Percentiles rank a stretch among this genome's conserved stretches.
These are phyloP conservation scores for Parnassius mnemosyne DNA, from an alignment of 2,888 invertebrate species.

Conservation along the genomic window DNA sequence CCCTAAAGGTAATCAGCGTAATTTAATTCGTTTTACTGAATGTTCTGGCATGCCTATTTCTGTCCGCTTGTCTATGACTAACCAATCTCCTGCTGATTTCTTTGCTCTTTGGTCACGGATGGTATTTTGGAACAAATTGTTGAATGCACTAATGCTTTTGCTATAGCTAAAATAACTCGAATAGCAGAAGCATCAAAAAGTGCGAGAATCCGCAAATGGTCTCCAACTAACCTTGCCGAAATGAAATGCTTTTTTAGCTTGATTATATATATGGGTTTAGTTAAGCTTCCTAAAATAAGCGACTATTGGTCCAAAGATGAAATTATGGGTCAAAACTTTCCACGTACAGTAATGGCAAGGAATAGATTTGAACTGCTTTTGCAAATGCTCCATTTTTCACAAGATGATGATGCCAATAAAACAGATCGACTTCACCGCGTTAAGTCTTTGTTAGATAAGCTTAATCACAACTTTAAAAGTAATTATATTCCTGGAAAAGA, in stretches of 20 bases:
- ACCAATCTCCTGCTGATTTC: slow-evolving; percentile 32
- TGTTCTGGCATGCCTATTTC: slow-evolving; percentile 31
- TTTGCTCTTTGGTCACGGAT: slow-evolving; percentile 33
- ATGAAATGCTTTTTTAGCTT: slow-evolving; percentile 34
- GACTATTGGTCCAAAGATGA: too few relatives aligned
- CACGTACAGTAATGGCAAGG: too few relatives aligned
- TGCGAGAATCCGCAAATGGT: slow-evolving; percentile 34
- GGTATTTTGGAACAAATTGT: slow-evolving; percentile 32
- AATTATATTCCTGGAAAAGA: too few relatives aligned
- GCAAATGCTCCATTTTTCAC: too few relatives aligned
- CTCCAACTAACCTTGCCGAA: not conserved
- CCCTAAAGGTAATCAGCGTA: too few relatives aligned
- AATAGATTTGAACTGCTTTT: too few relatives aligned
- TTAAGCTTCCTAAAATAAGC: slow-evolving; percentile 15
- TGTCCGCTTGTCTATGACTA: slow-evolving; percentile 30
- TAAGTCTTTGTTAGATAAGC: too few relatives aligned
- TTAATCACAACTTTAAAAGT: too few relatives aligned
- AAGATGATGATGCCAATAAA: too few relatives aligned
- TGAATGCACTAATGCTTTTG: slow-evolving; percentile 33
- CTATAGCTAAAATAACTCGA: slow-evolving; percentile 29
- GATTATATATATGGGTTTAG: slow-evolving; percentile 38
- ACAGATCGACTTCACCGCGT: too few relatives aligned
- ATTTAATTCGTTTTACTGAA: not conserved
- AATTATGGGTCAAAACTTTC: too few relatives aligned
- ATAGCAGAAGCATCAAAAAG: slow-evolving; percentile 30